Evolutionary conservation across 2,113 vertebrate genomes (phyloP), one percentile per base, ranked within the genome.

Genomic region (Anser cygnoides): DNA sequence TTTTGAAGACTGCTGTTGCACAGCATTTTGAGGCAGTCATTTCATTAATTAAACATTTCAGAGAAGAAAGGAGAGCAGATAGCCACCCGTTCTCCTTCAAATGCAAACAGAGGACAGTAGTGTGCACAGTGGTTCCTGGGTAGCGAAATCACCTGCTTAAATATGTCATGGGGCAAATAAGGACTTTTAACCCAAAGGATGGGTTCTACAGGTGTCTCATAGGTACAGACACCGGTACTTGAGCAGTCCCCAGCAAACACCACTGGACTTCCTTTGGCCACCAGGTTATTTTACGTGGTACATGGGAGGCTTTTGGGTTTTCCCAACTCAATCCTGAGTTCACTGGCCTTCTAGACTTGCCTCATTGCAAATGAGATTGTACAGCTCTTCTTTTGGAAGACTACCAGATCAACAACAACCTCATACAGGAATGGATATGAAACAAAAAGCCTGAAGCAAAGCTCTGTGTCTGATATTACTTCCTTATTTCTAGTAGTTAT

Each of bases 141-240:
- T 26, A 68, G 52, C n/a, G 39, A 62, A 65, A 75, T 55, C 13
- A 75, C 23, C 54, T 75, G 49, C 70, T 74, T 52, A 41, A 61
- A 61, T 35, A 41, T 0, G 0, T 5, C 0, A 0, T n/a, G 21
- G 68, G 41, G 46, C 28, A 76, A 87, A 82, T 20, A 3, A 84
- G 50, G 66, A 20, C 2, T 17, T 86, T 44, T 57, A 33, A 28
- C 26, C 6, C 68, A 29, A 6, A 63, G 11, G 5, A 29, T 13
- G 4, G 13, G 11, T 91, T 5, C 66, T 50, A 23, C 2, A 66
- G 23, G 9, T 73, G 41, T 6, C 18, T 92, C 10, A 46, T 31
- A 29, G 12, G 5, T 46, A 12, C 20, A 26, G 39, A 44, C 8
- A 14, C 4, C 12, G 39, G 33, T 66, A 33, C 54, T 50, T 76